Evolutionary conservation across 2,797 vertebrate species (phyloP).

Genomic region (Benthosema pterotum): DNA sequence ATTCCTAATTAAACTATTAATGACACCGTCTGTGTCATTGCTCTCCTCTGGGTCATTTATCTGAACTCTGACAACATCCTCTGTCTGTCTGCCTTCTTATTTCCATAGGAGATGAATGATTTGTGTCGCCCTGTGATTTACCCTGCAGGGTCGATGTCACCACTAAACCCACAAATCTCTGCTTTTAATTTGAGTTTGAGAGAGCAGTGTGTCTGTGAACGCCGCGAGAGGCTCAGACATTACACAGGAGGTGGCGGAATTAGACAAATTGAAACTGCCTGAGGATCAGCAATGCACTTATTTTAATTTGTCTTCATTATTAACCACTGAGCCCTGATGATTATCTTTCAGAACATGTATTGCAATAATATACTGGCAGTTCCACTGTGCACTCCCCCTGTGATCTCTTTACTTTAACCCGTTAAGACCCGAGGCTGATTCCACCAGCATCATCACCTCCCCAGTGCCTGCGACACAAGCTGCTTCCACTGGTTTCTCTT

Average conservation of each 20-base stretch:
- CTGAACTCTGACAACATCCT: slow-evolving; percentile 51
- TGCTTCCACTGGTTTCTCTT: too few relatives aligned
- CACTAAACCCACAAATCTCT: slow-evolving; percentile 24
- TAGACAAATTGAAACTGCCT: slow-evolving; percentile 25
- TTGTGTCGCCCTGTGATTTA: slow-evolving; percentile 17
- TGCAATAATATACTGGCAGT: too few relatives aligned
- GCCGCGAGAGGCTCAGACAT: slow-evolving; percentile 29
- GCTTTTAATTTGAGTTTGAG: slow-evolving; percentile 46
- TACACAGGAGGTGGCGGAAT: slow-evolving; percentile 17
- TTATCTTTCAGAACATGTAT: slow-evolving; percentile 1
- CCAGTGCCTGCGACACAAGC: too few relatives aligned
- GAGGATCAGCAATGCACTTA: slow-evolving; percentile 1
- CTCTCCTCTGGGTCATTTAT: slow-evolving; percentile 69
- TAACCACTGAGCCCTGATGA: slow-evolving; percentile 41
- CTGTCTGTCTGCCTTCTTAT: slow-evolving; percentile 32
- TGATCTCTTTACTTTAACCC: too few relatives aligned
- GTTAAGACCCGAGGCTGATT: too few relatives aligned
- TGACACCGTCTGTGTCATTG: slow-evolving; percentile 58
- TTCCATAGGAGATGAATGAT: slow-evolving; percentile 26
- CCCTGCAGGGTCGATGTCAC: slow-evolving; percentile 31
- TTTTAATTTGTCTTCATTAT: slow-evolving; percentile 40
- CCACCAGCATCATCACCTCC: too few relatives aligned
- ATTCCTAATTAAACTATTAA: slow-evolving; percentile 73
- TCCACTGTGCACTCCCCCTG: neutral
- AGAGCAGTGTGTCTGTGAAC: slow-evolving; percentile 18